A percentile compares a stretch with the other conserved stretches of the same genome.
phyloP scores from a whole-genome alignment of 2,113 vertebrate species.

The Cichladusa arquata region DNA sequence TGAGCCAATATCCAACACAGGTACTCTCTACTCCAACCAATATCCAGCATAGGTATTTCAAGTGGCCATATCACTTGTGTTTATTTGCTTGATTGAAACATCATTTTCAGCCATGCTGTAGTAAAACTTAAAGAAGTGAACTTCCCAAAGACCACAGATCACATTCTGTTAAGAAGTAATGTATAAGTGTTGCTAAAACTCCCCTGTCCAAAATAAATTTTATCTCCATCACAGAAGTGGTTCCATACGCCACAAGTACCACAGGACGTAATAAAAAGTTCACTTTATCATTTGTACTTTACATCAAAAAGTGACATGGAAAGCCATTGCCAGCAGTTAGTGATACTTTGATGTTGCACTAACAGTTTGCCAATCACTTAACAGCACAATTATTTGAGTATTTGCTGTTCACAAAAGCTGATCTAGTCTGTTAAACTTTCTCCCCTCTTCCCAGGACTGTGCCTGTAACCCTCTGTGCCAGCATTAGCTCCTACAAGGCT shows the following conservation, averaged over 20 bases:
- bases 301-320: background rate
- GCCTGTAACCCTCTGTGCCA: background rate
- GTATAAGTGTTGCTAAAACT: background rate
- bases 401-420: background rate
- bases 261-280: background rate
- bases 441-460: background rate
- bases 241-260: background rate
- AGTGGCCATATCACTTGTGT: background rate
- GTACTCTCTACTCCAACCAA: background rate
- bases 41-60: background rate
- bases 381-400: background rate
- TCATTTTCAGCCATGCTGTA: background rate
- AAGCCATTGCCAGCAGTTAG: background rate
- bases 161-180: background rate
- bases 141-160: background rate
- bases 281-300: background rate
- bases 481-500: background rate
- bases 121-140: background rate
- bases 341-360: background rate
- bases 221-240: background rate
- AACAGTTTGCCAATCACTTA: background rate
- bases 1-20: background rate
- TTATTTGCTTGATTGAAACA: background rate
- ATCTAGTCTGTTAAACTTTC: background rate
- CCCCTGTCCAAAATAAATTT: background rate